A percentile compares a stretch with the other conserved stretches of the same genome.
These are phyloP conservation scores for Telmatherina bonti DNA, from an alignment of 2,797 vertebrate genomes.

Conservation along the genomic window DNA sequence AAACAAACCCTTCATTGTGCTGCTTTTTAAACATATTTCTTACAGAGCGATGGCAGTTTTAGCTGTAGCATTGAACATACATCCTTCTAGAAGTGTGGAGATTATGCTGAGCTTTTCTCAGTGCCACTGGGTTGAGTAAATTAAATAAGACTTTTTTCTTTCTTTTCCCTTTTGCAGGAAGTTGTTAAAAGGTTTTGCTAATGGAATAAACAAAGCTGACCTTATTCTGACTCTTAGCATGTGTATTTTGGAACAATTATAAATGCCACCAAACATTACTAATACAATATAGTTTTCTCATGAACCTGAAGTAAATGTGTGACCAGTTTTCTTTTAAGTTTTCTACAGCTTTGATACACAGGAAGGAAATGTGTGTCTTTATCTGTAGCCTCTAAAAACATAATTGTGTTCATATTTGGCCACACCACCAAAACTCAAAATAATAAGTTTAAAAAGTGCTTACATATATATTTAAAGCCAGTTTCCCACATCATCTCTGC, in stretches of 20 bases:
- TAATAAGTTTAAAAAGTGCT: neutral
- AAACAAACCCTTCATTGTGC: slow-evolving; percentile 15
- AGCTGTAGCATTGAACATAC: slow-evolving; percentile 14
- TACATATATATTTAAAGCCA: neutral
- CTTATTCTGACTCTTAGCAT: slow-evolving; percentile 24
- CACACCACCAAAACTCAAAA: too few relatives aligned
- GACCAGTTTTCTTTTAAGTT: neutral
- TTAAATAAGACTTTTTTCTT: slow-evolving; percentile 46
- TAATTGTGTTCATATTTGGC: too few relatives aligned
- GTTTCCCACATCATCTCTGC: neutral
- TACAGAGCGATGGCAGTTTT: slow-evolving; percentile 5
- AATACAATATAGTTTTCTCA: slow-evolving; percentile 13
- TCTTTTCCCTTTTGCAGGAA: slow-evolving; percentile 53
- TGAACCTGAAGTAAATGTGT: slow-evolving; percentile 9
- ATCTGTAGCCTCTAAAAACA: neutral
- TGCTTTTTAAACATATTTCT: slow-evolving; percentile 20
- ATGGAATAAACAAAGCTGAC: slow-evolving; percentile 29
- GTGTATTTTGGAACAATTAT: slow-evolving; percentile 50
- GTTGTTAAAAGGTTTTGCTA: slow-evolving; percentile 35
- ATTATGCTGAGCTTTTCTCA: slow-evolving; percentile 15
- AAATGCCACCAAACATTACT: slow-evolving; percentile 34
- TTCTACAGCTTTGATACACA: slow-evolving; percentile 1
- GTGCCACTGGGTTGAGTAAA: slow-evolving; percentile 29
- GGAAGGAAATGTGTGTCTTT: neutral
- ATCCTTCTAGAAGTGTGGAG: slow-evolving; percentile 16